These are phyloP conservation scores for Melipona bicolor DNA, from an alignment of 2,888 invertebrate genomes.

Conservation along the genomic window DNA sequence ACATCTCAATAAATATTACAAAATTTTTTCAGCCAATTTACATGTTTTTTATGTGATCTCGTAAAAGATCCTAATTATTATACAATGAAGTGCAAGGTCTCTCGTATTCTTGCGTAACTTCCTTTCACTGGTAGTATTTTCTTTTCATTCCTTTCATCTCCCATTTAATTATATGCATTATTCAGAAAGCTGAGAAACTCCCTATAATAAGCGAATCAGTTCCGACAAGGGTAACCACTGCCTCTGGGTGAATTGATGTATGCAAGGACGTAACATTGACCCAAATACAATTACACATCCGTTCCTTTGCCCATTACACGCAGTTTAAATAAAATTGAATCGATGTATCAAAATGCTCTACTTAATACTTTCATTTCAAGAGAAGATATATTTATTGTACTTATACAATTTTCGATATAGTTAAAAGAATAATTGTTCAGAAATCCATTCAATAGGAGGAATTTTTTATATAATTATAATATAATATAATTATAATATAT, in stretches of 20 bases:
- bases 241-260: conserved; percentile 43
- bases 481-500: too few species aligned
- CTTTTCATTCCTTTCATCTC: not conserved
- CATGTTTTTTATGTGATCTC: not conserved
- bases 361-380: not conserved
- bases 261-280: conserved; percentile 80
- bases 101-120: not conserved
- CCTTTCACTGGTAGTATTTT: not conserved
- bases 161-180: conserved; percentile 16
- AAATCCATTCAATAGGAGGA: not conserved
- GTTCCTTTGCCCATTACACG: conserved; percentile 61
- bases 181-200: conserved; percentile 30
- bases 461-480: not conserved
- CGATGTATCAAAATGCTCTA: not conserved
- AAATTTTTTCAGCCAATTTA: not conserved
- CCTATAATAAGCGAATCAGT: conserved; percentile 59
- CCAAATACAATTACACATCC: conserved; percentile 70
- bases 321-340: not conserved
- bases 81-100: conserved; percentile 22
- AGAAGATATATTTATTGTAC: not conserved
- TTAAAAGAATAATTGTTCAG: not conserved
- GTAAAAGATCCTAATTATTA: not conserved
- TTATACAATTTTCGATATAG: not conserved
- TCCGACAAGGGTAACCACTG: conserved; percentile 78
- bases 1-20: too few species aligned